A percentile compares a stretch with the other conserved stretches of the same genome.
phyloP scores from a whole-genome alignment of 1,140 invertebrate genomes.

The Orius insidiosus region DNA sequence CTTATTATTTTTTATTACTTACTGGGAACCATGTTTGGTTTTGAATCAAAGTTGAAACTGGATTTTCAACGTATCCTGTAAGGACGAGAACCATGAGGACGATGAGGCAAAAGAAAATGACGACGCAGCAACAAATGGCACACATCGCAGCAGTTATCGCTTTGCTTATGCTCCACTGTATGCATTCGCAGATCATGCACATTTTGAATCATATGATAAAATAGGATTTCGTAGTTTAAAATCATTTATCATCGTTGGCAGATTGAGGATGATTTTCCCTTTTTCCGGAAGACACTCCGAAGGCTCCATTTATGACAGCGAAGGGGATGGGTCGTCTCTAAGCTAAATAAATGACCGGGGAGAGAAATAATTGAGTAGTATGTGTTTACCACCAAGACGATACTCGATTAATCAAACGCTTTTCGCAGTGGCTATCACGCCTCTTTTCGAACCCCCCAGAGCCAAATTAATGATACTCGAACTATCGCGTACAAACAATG shows the following conservation, averaged over 20 bases:
- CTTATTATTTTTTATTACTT: too few relatives aligned
- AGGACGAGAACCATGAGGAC: too few relatives aligned
- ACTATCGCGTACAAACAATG: slow-evolving; percentile 12
- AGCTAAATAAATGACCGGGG: slow-evolving; percentile 10
- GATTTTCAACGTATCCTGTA: too few relatives aligned
- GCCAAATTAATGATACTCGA: slow-evolving; percentile 6
- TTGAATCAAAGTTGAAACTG: too few relatives aligned
- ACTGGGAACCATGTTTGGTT: too few relatives aligned
- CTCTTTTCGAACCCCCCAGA: not conserved
- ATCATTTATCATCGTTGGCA: not conserved
- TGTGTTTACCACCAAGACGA: slow-evolving; percentile 7
- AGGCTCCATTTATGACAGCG: not conserved
- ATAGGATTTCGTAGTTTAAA: too few relatives aligned
- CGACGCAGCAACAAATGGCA: too few relatives aligned
- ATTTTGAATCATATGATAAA: too few relatives aligned
- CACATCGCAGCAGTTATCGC: too few relatives aligned
- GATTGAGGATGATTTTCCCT: not conserved
- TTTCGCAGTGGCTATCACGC: not conserved
- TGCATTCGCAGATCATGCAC: too few relatives aligned
- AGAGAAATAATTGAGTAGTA: slow-evolving; percentile 6
- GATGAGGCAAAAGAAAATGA: too few relatives aligned
- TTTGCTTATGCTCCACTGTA: too few relatives aligned
- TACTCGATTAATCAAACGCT: slow-evolving; percentile 4
- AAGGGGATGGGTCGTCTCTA: slow-evolving; percentile 1
- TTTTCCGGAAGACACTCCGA: not conserved